Evolutionary conservation across 2,888 invertebrate genomes (phyloP).

Genomic region (Hemaris fuciformis): DNA sequence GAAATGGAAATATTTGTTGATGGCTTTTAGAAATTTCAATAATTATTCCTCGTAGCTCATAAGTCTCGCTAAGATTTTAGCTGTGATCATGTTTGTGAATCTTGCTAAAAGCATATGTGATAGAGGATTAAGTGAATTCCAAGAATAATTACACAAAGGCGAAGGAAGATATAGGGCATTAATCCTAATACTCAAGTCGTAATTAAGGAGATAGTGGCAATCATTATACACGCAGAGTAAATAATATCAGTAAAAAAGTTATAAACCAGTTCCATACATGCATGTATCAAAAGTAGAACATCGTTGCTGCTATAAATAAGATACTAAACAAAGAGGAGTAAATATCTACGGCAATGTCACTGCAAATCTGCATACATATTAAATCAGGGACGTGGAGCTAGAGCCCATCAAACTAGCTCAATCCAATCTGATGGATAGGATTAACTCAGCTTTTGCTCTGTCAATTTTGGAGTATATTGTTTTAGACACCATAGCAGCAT

Average conservation of each 20-base stretch:
- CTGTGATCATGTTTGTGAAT: too few species aligned
- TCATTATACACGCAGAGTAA: too few species aligned
- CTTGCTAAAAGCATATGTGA: too few species aligned
- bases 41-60: too few species aligned
- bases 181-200: too few species aligned
- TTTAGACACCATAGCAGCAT: background rate
- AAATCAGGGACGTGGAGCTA: background rate
- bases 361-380: constrained; percentile 8
- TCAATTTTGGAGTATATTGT: background rate
- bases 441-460: background rate
- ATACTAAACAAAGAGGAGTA: background rate
- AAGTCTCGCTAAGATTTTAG: too few species aligned
- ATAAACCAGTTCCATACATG: background rate
- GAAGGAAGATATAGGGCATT: too few species aligned
- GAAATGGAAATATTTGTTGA: background rate
- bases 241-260: background rate
- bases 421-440: background rate
- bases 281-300: background rate
- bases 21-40: background rate
- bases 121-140: too few species aligned
- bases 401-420: background rate
- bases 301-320: background rate
- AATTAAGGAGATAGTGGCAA: too few species aligned
- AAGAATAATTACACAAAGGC: too few species aligned
- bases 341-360: background rate